Conservation (phyloP, 2,797 vertebrate genomes). For the Columba guinea region DNA sequence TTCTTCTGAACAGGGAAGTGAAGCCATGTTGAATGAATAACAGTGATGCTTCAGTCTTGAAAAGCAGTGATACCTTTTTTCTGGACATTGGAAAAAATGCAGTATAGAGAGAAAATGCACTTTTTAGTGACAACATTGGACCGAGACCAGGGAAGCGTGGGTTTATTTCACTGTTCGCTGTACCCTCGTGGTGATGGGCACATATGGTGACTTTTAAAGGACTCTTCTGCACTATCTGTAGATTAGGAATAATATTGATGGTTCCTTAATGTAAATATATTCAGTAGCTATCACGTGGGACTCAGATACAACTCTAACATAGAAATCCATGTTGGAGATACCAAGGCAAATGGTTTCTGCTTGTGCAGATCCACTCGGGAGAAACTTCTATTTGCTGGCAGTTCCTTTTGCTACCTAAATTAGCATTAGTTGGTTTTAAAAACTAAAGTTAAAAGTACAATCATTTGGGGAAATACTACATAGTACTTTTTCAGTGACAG, state of each 20-base stretch:
- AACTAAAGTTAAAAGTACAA: background rate
- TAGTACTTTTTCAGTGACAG: background rate
- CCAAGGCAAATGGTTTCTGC: background rate
- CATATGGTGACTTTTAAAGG: background rate
- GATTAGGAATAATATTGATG: conserved; percentile 1
- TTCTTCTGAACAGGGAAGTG: background rate
- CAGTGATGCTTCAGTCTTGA: background rate
- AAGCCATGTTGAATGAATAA: background rate
- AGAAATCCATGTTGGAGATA: background rate
- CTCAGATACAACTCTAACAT: rapidly evolving
- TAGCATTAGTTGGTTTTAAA: background rate
- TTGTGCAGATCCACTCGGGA: background rate
- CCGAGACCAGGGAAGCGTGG: background rate
- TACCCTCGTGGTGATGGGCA: background rate
- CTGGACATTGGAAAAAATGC: background rate
- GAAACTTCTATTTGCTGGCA: background rate
- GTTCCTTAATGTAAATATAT: background rate
- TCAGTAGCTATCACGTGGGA: background rate
- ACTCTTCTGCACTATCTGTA: background rate
- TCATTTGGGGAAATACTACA: background rate
- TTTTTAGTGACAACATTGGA: background rate
- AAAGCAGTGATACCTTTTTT: background rate
- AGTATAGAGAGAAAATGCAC: background rate
- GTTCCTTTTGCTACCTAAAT: background rate
- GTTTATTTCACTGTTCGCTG: background rate